phyloP scores from a whole-genome alignment of 2,888 invertebrate genomes.

The Sinohyriopsis cumingii region DNA sequence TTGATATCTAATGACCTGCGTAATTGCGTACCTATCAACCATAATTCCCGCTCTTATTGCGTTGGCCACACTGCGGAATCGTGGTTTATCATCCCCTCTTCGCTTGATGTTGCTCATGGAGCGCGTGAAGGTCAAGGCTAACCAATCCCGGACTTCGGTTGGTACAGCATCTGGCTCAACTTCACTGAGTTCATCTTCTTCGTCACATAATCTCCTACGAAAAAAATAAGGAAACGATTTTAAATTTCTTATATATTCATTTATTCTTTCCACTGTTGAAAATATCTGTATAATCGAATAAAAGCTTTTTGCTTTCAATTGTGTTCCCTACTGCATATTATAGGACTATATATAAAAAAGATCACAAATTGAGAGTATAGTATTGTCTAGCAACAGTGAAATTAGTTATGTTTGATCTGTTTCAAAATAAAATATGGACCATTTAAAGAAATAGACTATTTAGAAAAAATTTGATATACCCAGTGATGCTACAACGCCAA shows the following conservation, averaged over 20 bases:
- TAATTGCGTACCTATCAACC: conserved; percentile 80
- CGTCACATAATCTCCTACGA: conserved; percentile 74
- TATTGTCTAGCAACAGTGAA: too few relatives aligned
- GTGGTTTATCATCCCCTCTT: conserved; percentile 77
- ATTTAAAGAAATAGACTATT: too few relatives aligned
- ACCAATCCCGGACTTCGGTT: conserved; percentile 96
- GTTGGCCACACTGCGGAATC: conserved; percentile 95
- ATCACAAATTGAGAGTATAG: too few relatives aligned
- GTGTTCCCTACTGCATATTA: too few relatives aligned
- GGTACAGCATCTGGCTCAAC: conserved; percentile 97
- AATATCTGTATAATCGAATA: too few relatives aligned
- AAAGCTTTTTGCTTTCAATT: too few relatives aligned
- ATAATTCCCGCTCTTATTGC: conserved; percentile 97
- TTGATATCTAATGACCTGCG: neutral
- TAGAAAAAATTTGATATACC: too few relatives aligned
- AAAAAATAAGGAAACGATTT: neutral
- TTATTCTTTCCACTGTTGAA: too few relatives aligned
- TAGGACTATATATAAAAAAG: too few relatives aligned
- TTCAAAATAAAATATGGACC: too few relatives aligned
- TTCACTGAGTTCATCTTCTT: conserved; percentile 96
- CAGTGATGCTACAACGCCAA: too few relatives aligned
- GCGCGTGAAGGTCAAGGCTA: conserved; percentile 95
- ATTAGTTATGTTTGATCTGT: too few relatives aligned
- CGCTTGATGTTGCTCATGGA: conserved; percentile 70
- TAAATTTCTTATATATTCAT: neutral